A percentile compares a stretch with the other conserved stretches of the same genome.
Evolutionary conservation across 2,888 invertebrate genomes (phyloP).

Genomic region (Orchesellides sinensis): DNA sequence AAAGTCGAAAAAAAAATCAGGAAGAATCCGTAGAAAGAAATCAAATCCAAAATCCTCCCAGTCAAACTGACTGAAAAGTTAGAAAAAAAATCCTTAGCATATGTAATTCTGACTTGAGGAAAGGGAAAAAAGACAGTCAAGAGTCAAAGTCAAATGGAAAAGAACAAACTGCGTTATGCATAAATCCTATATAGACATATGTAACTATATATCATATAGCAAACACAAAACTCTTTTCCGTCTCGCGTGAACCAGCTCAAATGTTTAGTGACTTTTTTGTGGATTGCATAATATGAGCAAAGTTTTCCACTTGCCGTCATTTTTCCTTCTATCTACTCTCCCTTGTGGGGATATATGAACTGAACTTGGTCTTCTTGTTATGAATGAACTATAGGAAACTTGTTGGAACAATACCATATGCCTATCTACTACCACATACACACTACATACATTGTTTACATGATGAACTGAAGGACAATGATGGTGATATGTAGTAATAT

Average conservation of each 20-base stretch:
- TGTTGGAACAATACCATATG: too few species aligned
- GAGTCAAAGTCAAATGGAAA: not conserved
- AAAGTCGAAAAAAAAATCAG: not conserved
- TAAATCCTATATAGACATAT: not conserved
- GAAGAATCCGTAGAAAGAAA: too few species aligned
- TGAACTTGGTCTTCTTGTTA: too few species aligned
- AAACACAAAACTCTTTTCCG: not conserved
- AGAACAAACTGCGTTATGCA: too few species aligned
- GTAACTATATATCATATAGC: not conserved
- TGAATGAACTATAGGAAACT: too few species aligned
- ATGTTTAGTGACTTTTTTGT: slow-evolving; percentile 8
- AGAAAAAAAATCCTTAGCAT: too few species aligned
- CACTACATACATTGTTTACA: too few species aligned
- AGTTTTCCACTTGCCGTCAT: slow-evolving; percentile 28
- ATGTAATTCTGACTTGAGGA: too few species aligned
- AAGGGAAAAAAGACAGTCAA: not conserved
- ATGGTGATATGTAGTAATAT: not conserved
- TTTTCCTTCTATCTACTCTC: not conserved
- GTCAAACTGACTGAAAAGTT: too few species aligned
- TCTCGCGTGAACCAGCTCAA: too few species aligned
- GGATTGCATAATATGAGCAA: slow-evolving; percentile 8
- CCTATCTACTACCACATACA: too few species aligned
- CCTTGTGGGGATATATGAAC: too few species aligned
- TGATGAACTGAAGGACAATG: not conserved
- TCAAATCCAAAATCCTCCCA: not conserved